Conservation (phyloP, 1,140 invertebrate species). For the Micrasema longulum region DNA sequence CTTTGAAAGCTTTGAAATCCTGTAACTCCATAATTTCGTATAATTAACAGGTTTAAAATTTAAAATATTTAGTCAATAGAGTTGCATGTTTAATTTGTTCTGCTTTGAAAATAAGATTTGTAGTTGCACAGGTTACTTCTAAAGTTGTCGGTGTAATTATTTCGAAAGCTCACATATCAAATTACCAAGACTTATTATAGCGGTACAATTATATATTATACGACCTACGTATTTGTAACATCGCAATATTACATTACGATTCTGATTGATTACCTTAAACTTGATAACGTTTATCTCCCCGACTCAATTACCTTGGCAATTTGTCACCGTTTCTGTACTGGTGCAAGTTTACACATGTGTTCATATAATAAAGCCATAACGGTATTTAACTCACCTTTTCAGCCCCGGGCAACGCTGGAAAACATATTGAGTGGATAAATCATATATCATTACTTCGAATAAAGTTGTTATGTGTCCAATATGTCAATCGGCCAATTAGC, state of each 20-base stretch:
- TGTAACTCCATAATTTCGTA: too few species aligned
- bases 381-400: neutral
- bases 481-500: slow-evolving; percentile 23
- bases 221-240: too few species aligned
- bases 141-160: too few species aligned
- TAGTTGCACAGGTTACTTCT: too few species aligned
- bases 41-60: too few species aligned
- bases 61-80: too few species aligned
- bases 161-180: too few species aligned
- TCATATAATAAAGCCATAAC: neutral
- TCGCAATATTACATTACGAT: slow-evolving; percentile 13
- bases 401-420: slow-evolving; percentile 1
- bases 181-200: too few species aligned
- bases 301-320: slow-evolving; percentile 28
- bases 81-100: neutral
- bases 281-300: slow-evolving; percentile 28
- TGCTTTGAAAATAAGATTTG: neutral
- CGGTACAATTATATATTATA: neutral
- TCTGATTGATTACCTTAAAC: slow-evolving; percentile 13
- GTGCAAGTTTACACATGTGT: neutral
- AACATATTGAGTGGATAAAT: slow-evolving; percentile 33
- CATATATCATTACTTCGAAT: slow-evolving; percentile 29
- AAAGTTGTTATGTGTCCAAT: neutral
- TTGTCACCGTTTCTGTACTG: slow-evolving; percentile 14
- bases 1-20: too few species aligned